Conservation (phyloP, 2,797 vertebrate species). For the Ciconia nigra region DNA sequence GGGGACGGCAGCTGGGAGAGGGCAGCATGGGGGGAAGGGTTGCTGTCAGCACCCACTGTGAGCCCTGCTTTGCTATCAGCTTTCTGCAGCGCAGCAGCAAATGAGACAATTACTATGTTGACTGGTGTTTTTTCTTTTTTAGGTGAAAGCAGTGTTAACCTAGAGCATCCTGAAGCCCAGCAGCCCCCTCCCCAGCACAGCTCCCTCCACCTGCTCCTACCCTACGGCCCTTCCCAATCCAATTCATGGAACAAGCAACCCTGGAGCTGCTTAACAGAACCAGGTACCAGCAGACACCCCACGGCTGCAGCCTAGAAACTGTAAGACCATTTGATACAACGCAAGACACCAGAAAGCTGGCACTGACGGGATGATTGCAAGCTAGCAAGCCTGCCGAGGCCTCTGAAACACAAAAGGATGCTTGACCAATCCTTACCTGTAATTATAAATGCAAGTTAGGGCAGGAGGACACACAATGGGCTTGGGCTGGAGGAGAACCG, state of each 20-base stretch:
- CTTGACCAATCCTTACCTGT: neutral
- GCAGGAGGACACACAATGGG: neutral
- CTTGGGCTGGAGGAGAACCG: neutral
- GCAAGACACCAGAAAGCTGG: neutral
- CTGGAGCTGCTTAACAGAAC: neutral
- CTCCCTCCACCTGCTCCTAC: neutral
- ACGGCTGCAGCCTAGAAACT: neutral
- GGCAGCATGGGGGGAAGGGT: neutral
- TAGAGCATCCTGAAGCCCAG: neutral
- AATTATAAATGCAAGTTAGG: neutral
- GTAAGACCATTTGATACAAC: neutral
- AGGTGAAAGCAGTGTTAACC: neutral
- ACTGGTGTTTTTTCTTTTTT: neutral
- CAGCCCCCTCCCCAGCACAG: neutral
- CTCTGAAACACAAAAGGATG: neutral
- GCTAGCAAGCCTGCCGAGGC: neutral
- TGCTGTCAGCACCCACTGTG: neutral
- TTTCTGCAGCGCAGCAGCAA: neutral
- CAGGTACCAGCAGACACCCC: neutral
- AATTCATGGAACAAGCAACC: rapidly evolving
- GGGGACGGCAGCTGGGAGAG: neutral
- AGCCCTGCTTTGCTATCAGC: neutral
- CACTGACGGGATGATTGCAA: rapidly evolving
- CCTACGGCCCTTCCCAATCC: neutral
- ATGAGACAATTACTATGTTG: neutral